Base-by-base conservation (phyloP, 30 jellyfish, hydroid and myxozoan species). In the Chrysaora quinquecirrha region DNA sequence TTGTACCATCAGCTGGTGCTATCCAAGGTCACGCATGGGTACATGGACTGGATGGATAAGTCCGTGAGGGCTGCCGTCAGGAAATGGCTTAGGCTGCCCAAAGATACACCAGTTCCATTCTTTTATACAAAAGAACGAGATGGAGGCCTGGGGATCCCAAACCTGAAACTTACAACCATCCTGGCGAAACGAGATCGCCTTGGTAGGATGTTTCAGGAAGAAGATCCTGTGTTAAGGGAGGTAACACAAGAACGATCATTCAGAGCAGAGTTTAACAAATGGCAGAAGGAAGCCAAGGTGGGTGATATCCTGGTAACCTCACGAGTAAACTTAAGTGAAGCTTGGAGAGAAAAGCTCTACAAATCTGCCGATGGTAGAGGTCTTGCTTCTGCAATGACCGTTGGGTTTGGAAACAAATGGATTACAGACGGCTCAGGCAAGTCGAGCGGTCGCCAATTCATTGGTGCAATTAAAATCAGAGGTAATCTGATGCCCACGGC, bases 91-190 rank as follows among this genome's bases (percentile, higher is more conserved):
- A n/a, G n/a, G n/a, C n/a, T n/a, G n/a, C n/a, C n/a, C n/a, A n/a
- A 66, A 23, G 78, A 34, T 1, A 66, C 78, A 9, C n/a, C 52
- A 6, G 6, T 1, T 0, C 29, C 52, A 20, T 66, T 21, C 78
- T 66, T 29, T 31, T 3, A 66, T 18, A 54, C 78, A 1, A 1
- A 66, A 16, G 52, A 31, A 0, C 22, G 20, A 27, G 78, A 66
- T 66, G 78, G 78, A 2, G 78, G 78, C 30, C 18, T 66, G 24
- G 48, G 6, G 4, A 66, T 66, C 52, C 52, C 30, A 66, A 21
- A 34, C 56, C 56, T 66, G 20, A 34, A 43, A 32, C 34, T 21
- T 7, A 66, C n/a, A 3, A 22, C 34, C 20, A 34, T 43, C 1
- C 78, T 66, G 24, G 21, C 34, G 29, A 66, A 43, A 31, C 27